Evolutionary conservation across 2,888 invertebrate genomes (phyloP), one percentile per base, ranked within the genome.

Genomic region (Ectemnius lituratus): DNA sequence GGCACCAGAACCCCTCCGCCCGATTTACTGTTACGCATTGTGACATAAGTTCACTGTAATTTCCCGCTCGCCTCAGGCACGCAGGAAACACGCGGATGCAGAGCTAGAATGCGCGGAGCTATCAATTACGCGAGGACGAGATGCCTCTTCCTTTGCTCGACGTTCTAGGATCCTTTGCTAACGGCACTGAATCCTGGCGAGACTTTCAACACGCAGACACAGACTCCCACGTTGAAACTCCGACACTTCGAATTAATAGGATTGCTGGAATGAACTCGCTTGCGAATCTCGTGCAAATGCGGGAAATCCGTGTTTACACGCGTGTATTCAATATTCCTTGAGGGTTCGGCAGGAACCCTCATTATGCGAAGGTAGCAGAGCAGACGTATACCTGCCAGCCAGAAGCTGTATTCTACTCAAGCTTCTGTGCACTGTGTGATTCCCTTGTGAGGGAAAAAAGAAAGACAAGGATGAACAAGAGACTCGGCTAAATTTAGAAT

Each of bases 11-110:
- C 23, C 23, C 23, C 23, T 23, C 23, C 8, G 8, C 18, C 28
- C 59, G 58, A 70, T 76, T 79, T 73, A 78, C 77, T 60, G 73
- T 76, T 75, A 76, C 70, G 58, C 65, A 70, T 73, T 76, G 69
- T 71, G 66, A 67, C 65, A 37, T 37, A 74, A 78, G 45, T n/a
- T 47, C 16, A 18, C 8, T 45, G 23, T 67, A 69, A 70, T 71
- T 67, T 72, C 64, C 69, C 45, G 57, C 47, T 60, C 18, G 27
- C 46, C 28, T 56, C 20, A 49, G 47, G 37, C 37, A 37, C 4
- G n/a, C 49, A 45, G 37, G 62, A 37, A 49, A 62, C 37, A 37
- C 18, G 18, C 45, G 28, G 58, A 47, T 71, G 68, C 47, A 59
- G 20, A 47, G 67, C 49, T 2, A 18, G 49, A 23, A 58, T 52